These are phyloP conservation scores for Falco concolor DNA, from an alignment of 2,797 vertebrate genomes.

Conservation along the genomic window DNA sequence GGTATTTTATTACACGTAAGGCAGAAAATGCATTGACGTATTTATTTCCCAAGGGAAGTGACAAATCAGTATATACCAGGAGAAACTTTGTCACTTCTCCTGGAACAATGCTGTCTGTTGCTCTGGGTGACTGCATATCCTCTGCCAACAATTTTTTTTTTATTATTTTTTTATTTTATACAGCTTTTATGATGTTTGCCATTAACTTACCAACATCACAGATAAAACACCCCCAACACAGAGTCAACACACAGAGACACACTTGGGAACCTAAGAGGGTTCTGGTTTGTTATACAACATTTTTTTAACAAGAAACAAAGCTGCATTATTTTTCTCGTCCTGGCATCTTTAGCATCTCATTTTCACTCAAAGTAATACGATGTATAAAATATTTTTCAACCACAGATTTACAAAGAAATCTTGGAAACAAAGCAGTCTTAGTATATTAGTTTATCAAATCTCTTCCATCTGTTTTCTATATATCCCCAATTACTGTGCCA, in stretches of 20 bases:
- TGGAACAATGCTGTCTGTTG: slow-evolving; percentile 33
- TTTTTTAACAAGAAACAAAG: background rate
- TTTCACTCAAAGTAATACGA: background rate
- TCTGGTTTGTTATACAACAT: background rate
- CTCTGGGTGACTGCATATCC: slow-evolving; percentile 16
- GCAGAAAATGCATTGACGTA: slow-evolving; percentile 3
- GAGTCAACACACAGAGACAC: background rate
- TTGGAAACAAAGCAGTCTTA: background rate
- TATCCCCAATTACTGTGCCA: background rate
- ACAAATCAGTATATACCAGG: slow-evolving; percentile 43
- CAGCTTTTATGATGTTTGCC: background rate
- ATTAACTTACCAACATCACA: background rate
- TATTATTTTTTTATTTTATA: background rate
- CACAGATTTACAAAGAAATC: background rate
- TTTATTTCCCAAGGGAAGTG: slow-evolving; percentile 52
- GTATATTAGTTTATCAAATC: background rate
- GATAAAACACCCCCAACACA: background rate
- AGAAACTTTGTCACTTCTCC: slow-evolving; percentile 44
- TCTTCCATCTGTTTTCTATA: background rate
- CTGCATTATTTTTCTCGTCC: background rate
- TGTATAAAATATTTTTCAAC: background rate
- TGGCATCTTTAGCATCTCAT: background rate
- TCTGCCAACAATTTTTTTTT: background rate
- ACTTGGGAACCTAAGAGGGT: background rate
- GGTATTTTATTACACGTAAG: slow-evolving; percentile 43